A percentile compares a stretch with the other conserved stretches of the same genome.
Evolutionary conservation across 2,797 vertebrate species (phyloP).

Genomic region (Chaetodon trifasciatus): DNA sequence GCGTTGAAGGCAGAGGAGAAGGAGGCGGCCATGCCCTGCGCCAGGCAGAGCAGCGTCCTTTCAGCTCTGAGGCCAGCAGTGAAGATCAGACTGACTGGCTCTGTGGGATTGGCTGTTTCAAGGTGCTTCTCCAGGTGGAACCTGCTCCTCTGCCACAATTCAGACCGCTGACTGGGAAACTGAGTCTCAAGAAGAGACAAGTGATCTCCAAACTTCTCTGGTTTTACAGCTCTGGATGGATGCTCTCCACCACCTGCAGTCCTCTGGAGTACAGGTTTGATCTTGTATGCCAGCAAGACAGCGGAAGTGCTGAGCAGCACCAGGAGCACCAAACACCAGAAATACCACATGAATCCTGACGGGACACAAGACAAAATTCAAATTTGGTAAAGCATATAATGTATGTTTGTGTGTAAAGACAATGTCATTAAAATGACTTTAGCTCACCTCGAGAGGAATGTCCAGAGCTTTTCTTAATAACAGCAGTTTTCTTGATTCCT

Average conservation of each 20-base stretch:
- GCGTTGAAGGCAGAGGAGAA: conserved; percentile 84
- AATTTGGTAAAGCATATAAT: background rate
- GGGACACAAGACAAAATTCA: conserved; percentile 18
- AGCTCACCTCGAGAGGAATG: conserved; percentile 68
- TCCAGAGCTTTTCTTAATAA: conserved; percentile 38
- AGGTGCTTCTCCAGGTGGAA: conserved; percentile 91
- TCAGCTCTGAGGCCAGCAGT: conserved; percentile 84
- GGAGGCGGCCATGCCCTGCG: conserved; percentile 81
- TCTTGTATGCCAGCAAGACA: conserved; percentile 59
- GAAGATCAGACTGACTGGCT: conserved; percentile 92
- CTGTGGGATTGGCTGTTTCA: conserved; percentile 76
- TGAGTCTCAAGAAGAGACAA: conserved; percentile 80
- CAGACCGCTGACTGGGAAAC: conserved; percentile 88
- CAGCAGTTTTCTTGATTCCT: conserved; percentile 54
- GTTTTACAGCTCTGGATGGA: conserved; percentile 37
- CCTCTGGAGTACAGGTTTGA: conserved; percentile 18
- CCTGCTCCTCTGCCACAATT: conserved; percentile 87
- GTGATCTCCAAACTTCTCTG: conserved; percentile 80
- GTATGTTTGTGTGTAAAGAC: background rate
- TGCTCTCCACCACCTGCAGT: background rate
- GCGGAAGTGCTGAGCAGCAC: conserved; percentile 30
- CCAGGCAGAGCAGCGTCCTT: conserved; percentile 90
- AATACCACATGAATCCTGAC: conserved; percentile 67
- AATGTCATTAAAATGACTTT: background rate
- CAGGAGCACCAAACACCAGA: conserved; percentile 57